Evolutionary conservation across 2,888 invertebrate species (phyloP), one percentile per base, ranked within the genome.

Genomic region (Ashinkailepas kermadecensis): DNA sequence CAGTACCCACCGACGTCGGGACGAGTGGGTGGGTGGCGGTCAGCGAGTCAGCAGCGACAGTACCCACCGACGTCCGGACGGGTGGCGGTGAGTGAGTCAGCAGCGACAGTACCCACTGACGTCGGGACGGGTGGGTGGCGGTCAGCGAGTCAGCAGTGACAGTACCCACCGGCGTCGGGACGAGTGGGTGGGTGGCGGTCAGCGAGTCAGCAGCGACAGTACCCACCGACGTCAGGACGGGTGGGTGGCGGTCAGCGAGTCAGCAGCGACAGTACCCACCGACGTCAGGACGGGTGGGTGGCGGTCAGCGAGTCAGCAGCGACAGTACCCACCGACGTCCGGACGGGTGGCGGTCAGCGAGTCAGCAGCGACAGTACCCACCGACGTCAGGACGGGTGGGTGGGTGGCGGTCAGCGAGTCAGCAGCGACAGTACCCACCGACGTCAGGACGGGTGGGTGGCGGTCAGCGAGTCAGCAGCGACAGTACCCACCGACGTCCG

Each of bases 221-320:
- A 85, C 87, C 86, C 85, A 88, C 88, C 86, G 58, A 88, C 86
- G 83, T 88, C 88, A 64, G 88, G 87, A 78, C 87, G n/a, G n/a
- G n/a, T n/a, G 85, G 18, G 88, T 87, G 21, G 85, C 85, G n/a
- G 88, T 87, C 83, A 87, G 87, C 57, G 86, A n/a, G n/a, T n/a
- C n/a, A n/a, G 39, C 39, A 39, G 39, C 39, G 39, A 39, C 39
- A 39, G 18, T 21, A 85, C 87, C 86, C 85, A 88, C 88, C 86
- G 58, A 88, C 86, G 83, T 88, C 88, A 64, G 88, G 87, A 78
- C 87, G n/a, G n/a, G n/a, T n/a, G 85, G 18, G 88, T 87, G 21
- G 85, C 85, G n/a, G 88, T 87, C 83, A 87, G 87, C 57, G 86
- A n/a, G n/a, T n/a, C n/a, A n/a, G 39, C 39, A 39, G 39, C 39